Base-by-base conservation (phyloP, 2,113 vertebrate species). In the Butorides virescens region DNA sequence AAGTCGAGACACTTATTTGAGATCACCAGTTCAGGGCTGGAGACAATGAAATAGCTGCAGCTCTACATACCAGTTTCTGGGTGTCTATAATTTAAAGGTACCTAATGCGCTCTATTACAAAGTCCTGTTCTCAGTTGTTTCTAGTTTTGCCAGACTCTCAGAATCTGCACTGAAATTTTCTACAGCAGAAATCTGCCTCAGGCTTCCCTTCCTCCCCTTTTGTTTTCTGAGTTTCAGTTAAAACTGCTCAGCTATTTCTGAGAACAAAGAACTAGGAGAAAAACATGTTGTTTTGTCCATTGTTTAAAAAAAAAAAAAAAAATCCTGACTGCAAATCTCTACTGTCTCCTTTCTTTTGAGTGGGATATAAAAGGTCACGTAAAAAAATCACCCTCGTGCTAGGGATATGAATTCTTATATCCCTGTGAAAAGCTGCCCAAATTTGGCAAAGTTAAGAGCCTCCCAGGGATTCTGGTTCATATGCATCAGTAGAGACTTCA, bases 401-500 rank as follows among this genome's bases (percentile, higher is more conserved):
- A 66, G 32, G 84, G 49, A 62, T 75, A 79, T 5, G 32, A 84
- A 81, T 77, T 86, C 66, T 89, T 47, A 50, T 30, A 91, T 77
- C 47, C 79, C 55, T 77, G 49, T 30, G 88, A 91, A 97, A 92
- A 95, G 73, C 94, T 97, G 81, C 73, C 77, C 89, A 94, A 91
- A 95, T 96, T 62, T 97, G 97, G 94, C 92, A 78, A 96, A 93
- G 87, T 96, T 91, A 76, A 87, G 76, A 97, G 83, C 83, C 91
- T 95, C 89, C 66, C 89, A 95, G 92, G 92, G 87, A 96, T 96
- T 78, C 79, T 78, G 84, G 94, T 95, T 93, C 94, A 85, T 92
- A 94, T 93, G 92, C 83, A 97, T 92, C 96, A 95, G 92, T 55
- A 97, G 86, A 92, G 77, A 95, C 95, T 96, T 95, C 92, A 97